A percentile compares a stretch with the other conserved stretches of the same genome.
Conservation (phyloP, 1,140 invertebrate genomes). For the Drosophila pallidifrons region DNA sequence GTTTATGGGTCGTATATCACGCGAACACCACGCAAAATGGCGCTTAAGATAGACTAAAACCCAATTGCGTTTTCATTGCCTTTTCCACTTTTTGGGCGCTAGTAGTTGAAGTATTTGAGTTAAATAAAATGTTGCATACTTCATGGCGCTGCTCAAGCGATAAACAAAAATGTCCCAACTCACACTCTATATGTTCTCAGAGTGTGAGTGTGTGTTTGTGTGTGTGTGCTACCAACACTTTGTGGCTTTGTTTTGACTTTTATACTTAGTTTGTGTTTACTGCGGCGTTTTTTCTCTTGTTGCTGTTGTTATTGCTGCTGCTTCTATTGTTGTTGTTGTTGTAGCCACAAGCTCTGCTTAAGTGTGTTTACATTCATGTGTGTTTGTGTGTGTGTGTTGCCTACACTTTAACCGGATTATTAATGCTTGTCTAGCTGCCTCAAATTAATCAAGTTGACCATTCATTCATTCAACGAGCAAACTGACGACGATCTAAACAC, state of each 20-base stretch:
- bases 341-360: slow-evolving; percentile 77
- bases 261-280: slow-evolving; percentile 82
- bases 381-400: slow-evolving; percentile 43
- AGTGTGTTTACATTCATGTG: slow-evolving; percentile 70
- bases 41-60: slow-evolving; percentile 54
- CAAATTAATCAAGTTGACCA: slow-evolving; percentile 83
- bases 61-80: slow-evolving; percentile 65
- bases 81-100: slow-evolving; percentile 21
- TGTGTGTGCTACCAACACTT: slow-evolving; percentile 69
- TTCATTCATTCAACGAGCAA: slow-evolving; percentile 71
- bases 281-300: slow-evolving; percentile 49
- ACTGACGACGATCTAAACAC: slow-evolving; percentile 43
- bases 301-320: slow-evolving; percentile 10
- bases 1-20: slow-evolving; percentile 65
- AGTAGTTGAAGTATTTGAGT: slow-evolving; percentile 45
- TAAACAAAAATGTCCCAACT: slow-evolving; percentile 55
- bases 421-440: slow-evolving; percentile 80
- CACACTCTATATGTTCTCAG: not conserved
- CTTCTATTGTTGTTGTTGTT: slow-evolving; percentile 44
- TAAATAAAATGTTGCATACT: slow-evolving; percentile 68
- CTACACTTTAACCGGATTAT: slow-evolving; percentile 81
- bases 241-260: slow-evolving; percentile 82
- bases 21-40: slow-evolving; percentile 56
- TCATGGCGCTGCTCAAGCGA: slow-evolving; percentile 52
- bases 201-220: slow-evolving; percentile 26